phyloP scores from a whole-genome alignment of 2,888 invertebrate genomes.

The Ophraella communa region DNA sequence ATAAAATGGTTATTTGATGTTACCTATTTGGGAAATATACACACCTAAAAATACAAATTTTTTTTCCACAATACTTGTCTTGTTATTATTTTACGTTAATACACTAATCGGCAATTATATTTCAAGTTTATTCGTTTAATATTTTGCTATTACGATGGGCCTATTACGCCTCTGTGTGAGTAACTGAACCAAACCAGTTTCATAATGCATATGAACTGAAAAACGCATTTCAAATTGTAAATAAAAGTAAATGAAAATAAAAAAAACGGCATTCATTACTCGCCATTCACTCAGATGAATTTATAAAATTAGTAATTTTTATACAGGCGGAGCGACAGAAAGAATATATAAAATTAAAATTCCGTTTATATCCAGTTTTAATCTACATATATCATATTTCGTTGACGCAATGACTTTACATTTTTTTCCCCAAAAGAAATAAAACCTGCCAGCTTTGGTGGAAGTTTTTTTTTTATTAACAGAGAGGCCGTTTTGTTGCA shows the following conservation, averaged over 20 bases:
- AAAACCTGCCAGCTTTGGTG: background rate
- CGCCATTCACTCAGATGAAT: conserved; percentile 18
- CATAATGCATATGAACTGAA: conserved; percentile 31
- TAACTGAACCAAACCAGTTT: conserved; percentile 24
- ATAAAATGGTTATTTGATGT: no score
- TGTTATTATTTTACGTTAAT: no score
- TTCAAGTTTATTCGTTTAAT: background rate
- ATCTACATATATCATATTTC: background rate
- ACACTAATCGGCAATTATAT: no score
- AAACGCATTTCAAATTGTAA: conserved; percentile 33
- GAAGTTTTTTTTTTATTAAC: background rate
- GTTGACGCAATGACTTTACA: background rate
- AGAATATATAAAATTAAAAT: conserved; percentile 1
- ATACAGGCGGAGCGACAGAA: background rate
- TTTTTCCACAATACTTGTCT: no score
- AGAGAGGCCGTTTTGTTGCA: background rate
- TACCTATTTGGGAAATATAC: no score
- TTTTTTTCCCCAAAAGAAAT: background rate
- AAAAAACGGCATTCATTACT: conserved; percentile 32
- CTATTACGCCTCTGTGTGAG: background rate
- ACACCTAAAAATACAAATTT: no score
- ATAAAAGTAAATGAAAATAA: conserved; percentile 29
- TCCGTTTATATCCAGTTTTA: background rate
- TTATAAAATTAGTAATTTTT: conserved; percentile 12
- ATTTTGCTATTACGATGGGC: background rate